Evolutionary conservation across 2,113 vertebrate genomes (phyloP), one percentile per base, ranked within the genome.

Genomic region (Paradoxurus hermaphroditus): DNA sequence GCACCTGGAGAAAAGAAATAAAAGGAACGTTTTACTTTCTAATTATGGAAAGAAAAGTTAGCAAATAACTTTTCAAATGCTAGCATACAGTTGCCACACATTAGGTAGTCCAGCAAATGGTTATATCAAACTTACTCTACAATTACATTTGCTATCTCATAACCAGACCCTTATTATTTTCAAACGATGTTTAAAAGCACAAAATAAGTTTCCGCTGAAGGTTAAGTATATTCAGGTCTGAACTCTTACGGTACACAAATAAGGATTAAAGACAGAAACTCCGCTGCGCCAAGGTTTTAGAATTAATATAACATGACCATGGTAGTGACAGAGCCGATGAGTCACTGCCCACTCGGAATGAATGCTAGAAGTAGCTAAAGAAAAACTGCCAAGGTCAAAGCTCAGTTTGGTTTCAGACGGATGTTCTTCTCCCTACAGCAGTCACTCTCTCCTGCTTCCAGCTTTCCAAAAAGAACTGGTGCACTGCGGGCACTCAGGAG

Each of bases 341-440:
- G 92, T 97, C 96, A 96, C 79, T 94, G 84, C 46, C 62, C n/a
- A 36, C 7, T 87, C 44, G 82, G 73, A 97, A 97, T 97, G 96
- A 97, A 97, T 92, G 88, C 65, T 92, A 27, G 34, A 89, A 88
- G 75, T 27, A 82, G 68, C 77, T 90, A 73, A 79, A 97, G 95
- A 97, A 79, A 95, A 95, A 85, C 78, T 68, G 59, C 84, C 96
- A 96, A 98, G 96, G 96, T 97, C 97, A 97, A 78, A 89, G 36
- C 96, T 88, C 85, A 78, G 75, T 49, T 81, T 65, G 59, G 13
- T 87, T 94, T 94, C 96, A 96, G 92, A 81, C 0, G 8, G 86
- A 94, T 92, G 92, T n/a, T 92, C 41, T 82, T 94, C 65, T 97
- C 84, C 82, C 6, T 92, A 39, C 62, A 88, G 65, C 68, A 95